phyloP scores from a whole-genome alignment of 2,113 vertebrate genomes.

The Microcebus griseorufus region DNA sequence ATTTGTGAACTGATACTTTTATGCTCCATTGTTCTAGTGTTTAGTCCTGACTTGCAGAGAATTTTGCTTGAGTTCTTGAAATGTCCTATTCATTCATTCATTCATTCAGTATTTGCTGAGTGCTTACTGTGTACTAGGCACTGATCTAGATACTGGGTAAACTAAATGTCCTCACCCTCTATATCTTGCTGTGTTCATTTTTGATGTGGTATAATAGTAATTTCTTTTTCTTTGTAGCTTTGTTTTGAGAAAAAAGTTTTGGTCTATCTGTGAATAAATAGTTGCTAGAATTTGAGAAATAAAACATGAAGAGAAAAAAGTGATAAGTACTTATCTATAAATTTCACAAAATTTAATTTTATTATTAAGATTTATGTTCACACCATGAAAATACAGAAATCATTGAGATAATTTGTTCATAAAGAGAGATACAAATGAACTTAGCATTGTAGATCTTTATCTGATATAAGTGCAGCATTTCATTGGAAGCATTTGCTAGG shows the following conservation, averaged over 20 bases:
- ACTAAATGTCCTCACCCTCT: too few relatives aligned
- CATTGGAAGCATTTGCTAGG: constrained; percentile 32
- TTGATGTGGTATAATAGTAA: neutral
- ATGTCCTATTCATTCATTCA: neutral
- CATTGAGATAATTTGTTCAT: constrained; percentile 25
- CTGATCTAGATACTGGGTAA: neutral
- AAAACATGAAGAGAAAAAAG: neutral
- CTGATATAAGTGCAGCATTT: constrained; percentile 7
- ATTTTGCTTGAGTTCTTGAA: neutral
- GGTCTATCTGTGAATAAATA: neutral
- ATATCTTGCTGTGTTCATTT: neutral
- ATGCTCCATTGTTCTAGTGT: neutral
- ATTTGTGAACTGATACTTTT: neutral
- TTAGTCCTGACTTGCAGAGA: neutral
- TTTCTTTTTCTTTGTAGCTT: neutral
- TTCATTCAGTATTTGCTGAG: neutral
- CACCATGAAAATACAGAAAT: neutral
- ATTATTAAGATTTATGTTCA: neutral
- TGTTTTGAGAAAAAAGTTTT: neutral
- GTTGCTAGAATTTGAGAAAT: constrained; percentile 12
- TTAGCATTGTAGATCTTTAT: neutral
- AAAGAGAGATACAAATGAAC: neutral
- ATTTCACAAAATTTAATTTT: neutral
- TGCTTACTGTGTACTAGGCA: neutral
- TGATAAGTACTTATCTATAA: neutral